Base-by-base conservation (phyloP, 2,797 vertebrate genomes). In the Sciurus vulgaris region DNA sequence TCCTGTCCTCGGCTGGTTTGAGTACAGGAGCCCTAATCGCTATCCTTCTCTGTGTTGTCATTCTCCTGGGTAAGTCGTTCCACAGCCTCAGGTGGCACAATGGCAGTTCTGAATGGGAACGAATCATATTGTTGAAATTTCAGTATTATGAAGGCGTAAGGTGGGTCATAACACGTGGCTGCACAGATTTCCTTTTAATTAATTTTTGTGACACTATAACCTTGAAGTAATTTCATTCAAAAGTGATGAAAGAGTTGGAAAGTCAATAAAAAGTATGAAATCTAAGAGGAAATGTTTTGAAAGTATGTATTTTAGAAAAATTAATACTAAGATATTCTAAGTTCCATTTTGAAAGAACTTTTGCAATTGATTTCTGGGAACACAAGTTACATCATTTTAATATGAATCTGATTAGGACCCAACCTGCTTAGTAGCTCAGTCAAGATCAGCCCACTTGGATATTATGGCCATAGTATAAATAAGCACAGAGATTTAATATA, bases 21-120 rank as follows among this genome's bases (percentile, higher is more conserved):
- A 99, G 99, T 98, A 99, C 99, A 1, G 99, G 99, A 72, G 99
- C 99, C 17, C 98, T 99, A 97, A 99, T 99, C 1, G 99, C 99
- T 86, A 99, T 99, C 97, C 99, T 99, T 81, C 99, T 99, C 92
- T 99, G 99, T 97, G 98, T 99, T 83, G 93, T 99, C 98, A 99
- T 99, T 98, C 99, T 99, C 95, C 99, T 99, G n/a, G 99, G 99
- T 99, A 97, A 99, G 99, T 97, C 65, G 0, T 51, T 38, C 77
- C 30, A 6, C 0, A 20, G 2, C 13, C 82, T 26, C 33, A 6
- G 3, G 54, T 6, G 12, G 22, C 5, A 0, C 2, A 5, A 2
- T 2, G 22, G 9, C 1, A 11, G 1, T 33, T 65, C 61, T 1
- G 11, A 82, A 33, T 49, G 17, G 26, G 11, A 59, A 47, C 5